Percentiles rank a stretch among this genome's conserved stretches.
These are phyloP conservation scores for Sphaeramia orbicularis DNA, from an alignment of 2,797 vertebrate genomes.

Conservation along the genomic window DNA sequence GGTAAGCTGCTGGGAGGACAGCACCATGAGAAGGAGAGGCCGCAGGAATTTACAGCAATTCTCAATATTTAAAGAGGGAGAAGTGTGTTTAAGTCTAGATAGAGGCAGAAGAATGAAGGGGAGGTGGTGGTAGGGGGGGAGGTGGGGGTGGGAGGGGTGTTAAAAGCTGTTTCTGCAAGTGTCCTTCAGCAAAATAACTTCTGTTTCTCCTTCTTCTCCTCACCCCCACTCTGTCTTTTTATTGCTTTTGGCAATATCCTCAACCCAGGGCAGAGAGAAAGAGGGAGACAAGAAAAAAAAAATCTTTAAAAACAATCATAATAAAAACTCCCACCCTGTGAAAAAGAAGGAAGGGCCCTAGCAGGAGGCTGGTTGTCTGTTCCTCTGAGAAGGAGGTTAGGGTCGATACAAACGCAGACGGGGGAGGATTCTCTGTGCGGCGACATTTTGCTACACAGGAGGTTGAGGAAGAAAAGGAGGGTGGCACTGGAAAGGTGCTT, in stretches of 20 bases:
- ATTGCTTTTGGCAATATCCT: conserved; percentile 60
- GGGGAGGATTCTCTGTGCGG: conserved; percentile 19
- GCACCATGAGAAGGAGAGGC: conserved; percentile 60
- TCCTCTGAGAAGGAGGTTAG: conserved; percentile 56
- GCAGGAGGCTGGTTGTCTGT: conserved; percentile 46
- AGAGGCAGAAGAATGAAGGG: conserved; percentile 8
- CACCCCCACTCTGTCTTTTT: neutral
- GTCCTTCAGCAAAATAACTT: conserved; percentile 76
- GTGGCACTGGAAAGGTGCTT: conserved; percentile 26
- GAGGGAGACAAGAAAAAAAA: conserved; percentile 17
- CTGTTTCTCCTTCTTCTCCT: conserved; percentile 28
- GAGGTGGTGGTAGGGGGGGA: neutral
- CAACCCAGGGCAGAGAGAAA: conserved; percentile 35
- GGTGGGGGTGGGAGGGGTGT: conserved; percentile 32
- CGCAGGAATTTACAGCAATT: conserved; percentile 64
- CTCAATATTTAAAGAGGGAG: conserved; percentile 78
- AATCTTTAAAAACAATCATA: conserved; percentile 75
- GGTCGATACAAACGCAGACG: conserved; percentile 59
- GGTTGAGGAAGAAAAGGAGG: conserved; percentile 33
- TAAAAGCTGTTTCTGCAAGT: conserved; percentile 78
- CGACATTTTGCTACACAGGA: conserved; percentile 32
- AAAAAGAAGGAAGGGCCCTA: conserved; percentile 45
- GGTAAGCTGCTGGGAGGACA: conserved; percentile 54
- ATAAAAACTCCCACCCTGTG: conserved; percentile 59
- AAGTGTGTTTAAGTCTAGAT: conserved; percentile 63